Evolutionary conservation across 2,113 vertebrate genomes (phyloP).

Genomic region (Holacanthus passer): DNA sequence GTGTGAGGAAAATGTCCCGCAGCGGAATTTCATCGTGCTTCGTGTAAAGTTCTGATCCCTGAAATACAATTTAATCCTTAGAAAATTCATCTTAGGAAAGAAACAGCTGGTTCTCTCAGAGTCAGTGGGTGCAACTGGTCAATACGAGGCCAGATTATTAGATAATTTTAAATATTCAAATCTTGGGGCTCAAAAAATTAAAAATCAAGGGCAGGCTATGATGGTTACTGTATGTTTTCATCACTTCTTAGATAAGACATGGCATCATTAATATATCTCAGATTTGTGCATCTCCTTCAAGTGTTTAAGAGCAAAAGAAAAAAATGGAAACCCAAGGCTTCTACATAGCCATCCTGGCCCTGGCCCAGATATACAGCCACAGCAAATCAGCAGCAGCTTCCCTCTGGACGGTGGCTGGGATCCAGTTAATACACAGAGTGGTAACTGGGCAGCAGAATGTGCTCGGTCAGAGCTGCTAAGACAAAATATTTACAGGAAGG

Average conservation of each 20-base stretch:
- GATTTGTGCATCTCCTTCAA: not conserved
- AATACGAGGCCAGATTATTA: not conserved
- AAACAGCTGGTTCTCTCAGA: constrained; percentile 24
- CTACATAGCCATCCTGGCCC: constrained; percentile 25
- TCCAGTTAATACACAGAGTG: constrained; percentile 68
- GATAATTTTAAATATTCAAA: not conserved
- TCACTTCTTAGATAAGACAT: not conserved
- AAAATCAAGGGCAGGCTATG: not conserved
- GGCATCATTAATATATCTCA: not conserved
- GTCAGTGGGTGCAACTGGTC: not conserved
- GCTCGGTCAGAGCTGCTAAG: constrained; percentile 49
- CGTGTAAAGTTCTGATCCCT: constrained; percentile 18
- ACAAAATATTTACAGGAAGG: constrained; percentile 74
- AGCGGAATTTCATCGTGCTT: constrained; percentile 18
- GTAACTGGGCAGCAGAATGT: constrained; percentile 64
- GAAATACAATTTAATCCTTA: constrained; percentile 38
- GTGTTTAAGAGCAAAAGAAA: not conserved
- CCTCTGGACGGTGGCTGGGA: constrained; percentile 46
- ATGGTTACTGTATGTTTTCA: not conserved
- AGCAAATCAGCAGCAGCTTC: constrained; percentile 29
- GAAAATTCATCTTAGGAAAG: constrained; percentile 25
- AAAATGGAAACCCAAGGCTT: not conserved
- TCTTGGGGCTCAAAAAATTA: not conserved
- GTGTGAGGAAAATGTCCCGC: constrained; percentile 33
- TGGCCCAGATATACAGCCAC: constrained; percentile 7